Evolutionary conservation across 2,797 vertebrate species (phyloP), one percentile per base, ranked within the genome.

Genomic region (Molossus alvarezi): DNA sequence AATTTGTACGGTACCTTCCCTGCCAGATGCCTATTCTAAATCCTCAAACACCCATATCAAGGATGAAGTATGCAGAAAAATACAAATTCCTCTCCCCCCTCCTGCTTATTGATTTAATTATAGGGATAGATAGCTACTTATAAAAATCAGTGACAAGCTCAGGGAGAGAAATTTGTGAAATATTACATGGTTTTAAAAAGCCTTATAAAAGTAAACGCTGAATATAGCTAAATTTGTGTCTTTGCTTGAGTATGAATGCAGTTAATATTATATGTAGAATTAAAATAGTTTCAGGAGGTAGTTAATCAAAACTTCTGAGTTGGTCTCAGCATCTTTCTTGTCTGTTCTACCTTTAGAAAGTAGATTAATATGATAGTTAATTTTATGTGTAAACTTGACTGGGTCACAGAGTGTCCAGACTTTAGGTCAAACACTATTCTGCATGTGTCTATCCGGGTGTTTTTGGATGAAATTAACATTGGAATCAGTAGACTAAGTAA

Each of bases 1-100:
- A 64, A 0, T 7, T 45, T 17, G 21, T 90, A 41, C 1, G 4
- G 11, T 83, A 64, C 15, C 10, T 17, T 95, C 2, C 64, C n/a
- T 14, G 65, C 41, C n/a, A 88, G n/a, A 91, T 57, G 48, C n/a
- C 90, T 91, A 83, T 90, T 79, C 64, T 83, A 84, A 95, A 91
- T 27, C 10, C 9, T 60, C 45, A 71, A 55, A 37, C 37, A 84
- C 27, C 5, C 9, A 1, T 41, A 60, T 15, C 64, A 71, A 95
- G 21, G 8, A 65, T 83, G 71, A 87, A 72, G 14, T 51, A 57
- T 85, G 18, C 33, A 85, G 20, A 69, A 85, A 94, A 69, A 71
- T 76, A 9, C 11, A 76, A 29, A 45, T 77, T 77, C 1, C 13
- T n/a, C 58, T 82, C 23, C 6, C 0, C 21, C 41, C 15, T 80